These are phyloP conservation scores for Choloepus hoffmanni DNA, from an alignment of 2,113 vertebrate genomes.

Conservation along the genomic window DNA sequence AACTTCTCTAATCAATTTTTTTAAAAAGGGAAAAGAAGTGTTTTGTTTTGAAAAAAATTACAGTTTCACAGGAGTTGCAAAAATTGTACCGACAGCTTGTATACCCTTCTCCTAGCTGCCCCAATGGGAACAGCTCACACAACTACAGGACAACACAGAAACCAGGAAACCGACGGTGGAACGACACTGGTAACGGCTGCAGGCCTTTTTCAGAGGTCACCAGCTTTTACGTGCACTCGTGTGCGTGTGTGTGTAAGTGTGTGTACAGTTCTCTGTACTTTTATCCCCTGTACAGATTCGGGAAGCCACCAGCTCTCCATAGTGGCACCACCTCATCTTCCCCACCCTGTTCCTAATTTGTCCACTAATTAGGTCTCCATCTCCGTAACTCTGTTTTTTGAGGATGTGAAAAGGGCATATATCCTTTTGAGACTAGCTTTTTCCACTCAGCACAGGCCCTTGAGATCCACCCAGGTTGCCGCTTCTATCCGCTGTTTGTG, in stretches of 20 bases:
- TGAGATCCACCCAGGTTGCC: background rate
- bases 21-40: background rate
- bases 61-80: background rate
- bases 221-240: background rate
- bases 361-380: background rate
- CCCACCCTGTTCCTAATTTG: background rate
- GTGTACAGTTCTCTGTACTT: background rate
- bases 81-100: background rate
- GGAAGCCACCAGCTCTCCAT: background rate
- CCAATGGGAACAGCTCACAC: background rate
- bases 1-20: no score
- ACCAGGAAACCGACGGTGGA: background rate
- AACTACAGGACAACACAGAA: background rate
- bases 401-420: background rate
- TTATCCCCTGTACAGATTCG: background rate
- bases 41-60: slow-evolving; percentile 44
- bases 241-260: background rate
- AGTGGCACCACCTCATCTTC: background rate
- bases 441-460: no score
- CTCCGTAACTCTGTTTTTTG: background rate
- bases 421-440: background rate
- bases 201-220: slow-evolving; percentile 23
- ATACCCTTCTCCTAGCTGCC: background rate
- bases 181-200: background rate
- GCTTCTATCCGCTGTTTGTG: no score